Evolutionary conservation across 1,140 invertebrate genomes (phyloP), one percentile per base, ranked within the genome.

Genomic region (Steinernema khuongi): DNA sequence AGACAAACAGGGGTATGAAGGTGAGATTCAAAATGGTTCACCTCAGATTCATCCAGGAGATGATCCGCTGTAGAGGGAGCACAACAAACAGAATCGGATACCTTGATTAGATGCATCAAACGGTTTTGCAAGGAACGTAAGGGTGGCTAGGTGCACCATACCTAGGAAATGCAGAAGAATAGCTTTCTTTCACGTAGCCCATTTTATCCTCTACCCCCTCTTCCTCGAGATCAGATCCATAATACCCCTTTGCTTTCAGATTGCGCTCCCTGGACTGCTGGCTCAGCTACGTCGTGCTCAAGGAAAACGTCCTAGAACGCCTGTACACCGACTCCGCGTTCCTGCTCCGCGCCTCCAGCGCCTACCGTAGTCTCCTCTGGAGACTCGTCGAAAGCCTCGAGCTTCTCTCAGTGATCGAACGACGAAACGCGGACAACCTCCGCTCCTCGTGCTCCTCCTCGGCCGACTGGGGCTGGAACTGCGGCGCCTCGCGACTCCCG

Each of bases 211-310:
- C n/a, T n/a, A n/a, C n/a, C 36, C 36, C 36, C n/a, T n/a, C 14
- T 26, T 26, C 26, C 50, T 60, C 14, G 14, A 7, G 4, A 22
- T 60, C 14, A 60, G 14, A 60, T 14, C 50, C 4, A 22, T 22
- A 22, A 14, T 60, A n/a, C 4, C 7, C 11, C 14, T 60, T 60
- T 22, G 19, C 22, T 1, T 74, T 31, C 68, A 79, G 77, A 74
- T 75, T 79, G 50, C 71, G 72, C 22, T 80, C 77, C 1, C 68
- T 77, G 14, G 78, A 77, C 31, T 78, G 79, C 36, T 84, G 82
- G 82, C 75, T 84, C n/a, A 75, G 75, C 60, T 84, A 84, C 69
- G 80, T 81, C 28, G 83, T 84, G n/a, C 70, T 84, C 22, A 84
- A 84, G 72, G 83, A 84, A 68, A 79, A 81, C 18, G 75, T 80